Conservation (phyloP, 2,113 vertebrate genomes). For the Phainopepla nitens region DNA sequence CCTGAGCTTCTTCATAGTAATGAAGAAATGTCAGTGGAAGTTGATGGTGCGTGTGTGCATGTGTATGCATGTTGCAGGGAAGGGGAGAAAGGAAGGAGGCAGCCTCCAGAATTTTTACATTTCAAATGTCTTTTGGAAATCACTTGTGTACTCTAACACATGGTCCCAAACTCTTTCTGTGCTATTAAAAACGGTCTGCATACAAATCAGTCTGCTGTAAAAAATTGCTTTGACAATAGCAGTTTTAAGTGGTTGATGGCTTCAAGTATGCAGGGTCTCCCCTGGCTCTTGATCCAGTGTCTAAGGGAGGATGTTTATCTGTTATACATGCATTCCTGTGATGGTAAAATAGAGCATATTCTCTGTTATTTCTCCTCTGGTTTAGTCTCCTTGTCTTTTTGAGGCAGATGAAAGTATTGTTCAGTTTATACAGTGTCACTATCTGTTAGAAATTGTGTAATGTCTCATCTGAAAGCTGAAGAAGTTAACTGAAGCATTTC, state of each 20-base stretch:
- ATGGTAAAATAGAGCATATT: conserved; percentile 3
- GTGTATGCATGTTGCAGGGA: conserved; percentile 51
- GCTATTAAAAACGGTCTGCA: conserved; percentile 64
- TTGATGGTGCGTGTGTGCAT: conserved; percentile 61
- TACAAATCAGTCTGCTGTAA: conserved; percentile 70
- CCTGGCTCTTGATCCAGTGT: conserved; percentile 50
- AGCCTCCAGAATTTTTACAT: conserved; percentile 64
- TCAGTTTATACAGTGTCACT: not conserved
- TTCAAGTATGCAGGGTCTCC: conserved; percentile 50
- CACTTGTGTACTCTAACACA: conserved; percentile 57
- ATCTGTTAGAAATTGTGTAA: not conserved
- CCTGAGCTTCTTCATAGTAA: conserved; percentile 62
- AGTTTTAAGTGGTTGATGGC: conserved; percentile 62
- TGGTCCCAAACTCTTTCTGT: conserved; percentile 44
- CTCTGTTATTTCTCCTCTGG: conserved; percentile 26
- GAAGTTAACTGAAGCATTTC: not conserved
- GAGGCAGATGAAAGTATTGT: not conserved
- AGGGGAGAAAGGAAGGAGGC: conserved; percentile 17
- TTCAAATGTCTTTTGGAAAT: conserved; percentile 71
- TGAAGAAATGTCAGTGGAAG: conserved; percentile 71
- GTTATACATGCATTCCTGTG: conserved; percentile 30
- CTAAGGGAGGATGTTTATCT: conserved; percentile 57
- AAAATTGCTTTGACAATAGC: conserved; percentile 70
- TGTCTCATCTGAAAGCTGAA: not conserved
- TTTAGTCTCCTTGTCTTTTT: not conserved